Base-by-base conservation (phyloP, 2,888 invertebrate species). In the Scaptomyza cyrtandrae region DNA sequence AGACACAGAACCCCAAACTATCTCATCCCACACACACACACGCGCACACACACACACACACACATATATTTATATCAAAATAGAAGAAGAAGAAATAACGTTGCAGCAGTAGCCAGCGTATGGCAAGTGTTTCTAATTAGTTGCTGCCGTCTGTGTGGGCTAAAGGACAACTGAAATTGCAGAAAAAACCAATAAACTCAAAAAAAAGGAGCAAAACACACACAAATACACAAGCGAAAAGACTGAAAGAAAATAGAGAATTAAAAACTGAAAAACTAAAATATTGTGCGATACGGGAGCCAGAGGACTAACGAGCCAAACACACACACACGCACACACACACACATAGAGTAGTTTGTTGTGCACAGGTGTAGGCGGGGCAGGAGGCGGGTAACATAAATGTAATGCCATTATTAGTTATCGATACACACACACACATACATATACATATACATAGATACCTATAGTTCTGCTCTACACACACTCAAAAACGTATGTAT, bases 321-420 rank as follows among this genome's bases (percentile, higher is more conserved):
- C 41, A 54, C 31, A 70, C 50, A 70, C 41, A 54, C 52, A 37
- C 33, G 45, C 24, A 24, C 9, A 45, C 27, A 45, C 13, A 24
- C 44, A 35, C 10, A 50, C 43, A 45, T 9, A 52, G 13, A 19
- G 39, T 49, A 39, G 54, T 37, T 75, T 48, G 43, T 19, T 48
- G 45, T 27, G 62, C 33, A 35, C 49, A 60, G 57, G 10, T 35
- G 27, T 27, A 10, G 41, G 43, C 33, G 27, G n/a, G 19, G 14
- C 13, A 7, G 48, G 27, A n/a, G 33, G 35, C 41, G 31, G 43
- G 61, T 64, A 80, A 69, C 86, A 86, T 80, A 86, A 88, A 80
- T 88, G 88, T 88, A 83, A 88, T 88, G 72, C 80, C 72, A 80
- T 88, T 88, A 84, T 84, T 88, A 84, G 83, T 88, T 84, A 77